These are phyloP conservation scores for Nomada lathburiana DNA, from an alignment of 2,888 invertebrate species.

Conservation along the genomic window DNA sequence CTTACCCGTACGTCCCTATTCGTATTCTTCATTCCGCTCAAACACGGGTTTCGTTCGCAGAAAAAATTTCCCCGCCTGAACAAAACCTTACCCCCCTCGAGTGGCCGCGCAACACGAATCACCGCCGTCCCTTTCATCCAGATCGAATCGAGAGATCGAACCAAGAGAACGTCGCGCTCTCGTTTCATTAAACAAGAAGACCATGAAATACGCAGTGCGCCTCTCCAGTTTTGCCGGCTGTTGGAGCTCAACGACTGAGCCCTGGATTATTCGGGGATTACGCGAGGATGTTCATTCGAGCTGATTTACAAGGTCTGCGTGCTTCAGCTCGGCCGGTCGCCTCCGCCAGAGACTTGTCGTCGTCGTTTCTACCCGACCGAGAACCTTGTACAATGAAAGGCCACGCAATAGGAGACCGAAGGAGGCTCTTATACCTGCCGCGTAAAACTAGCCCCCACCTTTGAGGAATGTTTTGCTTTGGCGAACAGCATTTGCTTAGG, in stretches of 20 bases:
- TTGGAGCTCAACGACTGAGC: slow-evolving; percentile 76
- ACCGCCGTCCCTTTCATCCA: not conserved
- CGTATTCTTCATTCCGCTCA: not conserved
- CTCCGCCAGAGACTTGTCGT: slow-evolving; percentile 43
- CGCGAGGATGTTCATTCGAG: slow-evolving; percentile 80
- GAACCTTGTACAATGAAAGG: slow-evolving; percentile 69
- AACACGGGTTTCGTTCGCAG: no score
- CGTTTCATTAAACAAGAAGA: slow-evolving; percentile 67
- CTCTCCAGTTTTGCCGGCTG: slow-evolving; percentile 76
- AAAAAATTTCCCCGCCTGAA: no score
- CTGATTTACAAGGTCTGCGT: slow-evolving; percentile 79
- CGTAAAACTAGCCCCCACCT: slow-evolving; percentile 20
- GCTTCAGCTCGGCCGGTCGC: slow-evolving; percentile 59
- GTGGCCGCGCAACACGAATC: not conserved
- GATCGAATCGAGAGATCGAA: slow-evolving; percentile 31
- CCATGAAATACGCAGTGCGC: slow-evolving; percentile 65
- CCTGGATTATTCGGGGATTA: slow-evolving; percentile 81
- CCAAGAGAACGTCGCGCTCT: slow-evolving; percentile 28
- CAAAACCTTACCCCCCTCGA: not conserved
- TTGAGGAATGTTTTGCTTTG: slow-evolving; percentile 63
- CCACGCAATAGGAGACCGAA: slow-evolving; percentile 44
- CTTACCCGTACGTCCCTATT: no score
- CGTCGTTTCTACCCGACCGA: slow-evolving; percentile 21
- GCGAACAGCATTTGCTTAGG: slow-evolving; percentile 60
- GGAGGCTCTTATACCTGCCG: slow-evolving; percentile 48